phyloP scores from a whole-genome alignment of 1,140 invertebrate species.

The Calephelis nemesis region DNA sequence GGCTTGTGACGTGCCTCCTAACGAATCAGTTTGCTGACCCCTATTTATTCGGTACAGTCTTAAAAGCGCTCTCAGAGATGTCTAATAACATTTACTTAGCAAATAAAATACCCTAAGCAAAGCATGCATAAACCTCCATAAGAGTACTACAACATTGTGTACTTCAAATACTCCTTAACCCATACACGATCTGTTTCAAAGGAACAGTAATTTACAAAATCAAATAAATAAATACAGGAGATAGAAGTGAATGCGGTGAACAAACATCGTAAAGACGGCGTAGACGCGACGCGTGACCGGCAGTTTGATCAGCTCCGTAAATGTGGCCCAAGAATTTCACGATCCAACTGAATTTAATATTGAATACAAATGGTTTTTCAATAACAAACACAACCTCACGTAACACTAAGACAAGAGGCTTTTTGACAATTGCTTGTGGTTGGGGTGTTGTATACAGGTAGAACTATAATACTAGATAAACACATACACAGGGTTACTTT shows the following conservation, averaged over 20 bases:
- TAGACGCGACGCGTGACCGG: conserved; percentile 30
- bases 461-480: too few relatives aligned
- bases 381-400: background rate
- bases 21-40: too few relatives aligned
- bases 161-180: background rate
- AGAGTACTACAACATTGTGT: too few relatives aligned
- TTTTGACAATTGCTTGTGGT: too few relatives aligned
- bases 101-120: too few relatives aligned
- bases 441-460: too few relatives aligned
- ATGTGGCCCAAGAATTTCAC: conserved; percentile 12
- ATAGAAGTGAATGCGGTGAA: conserved; percentile 41
- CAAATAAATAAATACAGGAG: conserved; percentile 28
- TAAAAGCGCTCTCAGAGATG: too few relatives aligned
- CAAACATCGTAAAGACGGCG: conserved; percentile 45
- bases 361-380: conserved; percentile 7
- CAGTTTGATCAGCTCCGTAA: conserved; percentile 6
- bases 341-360: conserved; percentile 14
- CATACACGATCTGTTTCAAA: conserved; percentile 21
- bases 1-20: too few relatives aligned
- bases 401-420: background rate
- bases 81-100: too few relatives aligned
- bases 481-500: too few relatives aligned
- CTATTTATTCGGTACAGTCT: too few relatives aligned
- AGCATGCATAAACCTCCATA: too few relatives aligned
- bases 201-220: conserved; percentile 24